Evolutionary conservation across 2,113 vertebrate species (phyloP).

Genomic region (Ictidomys tridecemlineatus): DNA sequence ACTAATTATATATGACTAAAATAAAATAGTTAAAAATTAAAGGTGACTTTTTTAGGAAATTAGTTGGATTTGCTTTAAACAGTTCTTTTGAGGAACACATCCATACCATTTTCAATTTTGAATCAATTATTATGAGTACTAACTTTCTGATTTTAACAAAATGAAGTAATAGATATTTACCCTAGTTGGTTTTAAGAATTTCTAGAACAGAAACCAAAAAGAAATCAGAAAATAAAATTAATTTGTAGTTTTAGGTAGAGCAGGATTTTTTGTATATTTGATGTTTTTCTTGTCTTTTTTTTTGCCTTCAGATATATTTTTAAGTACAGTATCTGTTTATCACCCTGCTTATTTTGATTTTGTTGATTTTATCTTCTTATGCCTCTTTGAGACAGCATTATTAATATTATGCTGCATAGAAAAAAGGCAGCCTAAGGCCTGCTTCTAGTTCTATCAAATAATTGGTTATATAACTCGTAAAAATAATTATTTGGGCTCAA

Average conservation of each 20-base stretch:
- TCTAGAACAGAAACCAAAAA: conserved; percentile 38
- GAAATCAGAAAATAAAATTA: neutral
- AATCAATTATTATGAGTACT: neutral
- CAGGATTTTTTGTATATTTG: neutral
- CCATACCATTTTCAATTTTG: neutral
- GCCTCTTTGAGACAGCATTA: neutral
- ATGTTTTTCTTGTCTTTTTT: neutral
- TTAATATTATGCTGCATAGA: neutral
- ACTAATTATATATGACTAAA: neutral
- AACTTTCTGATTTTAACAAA: conserved; percentile 16
- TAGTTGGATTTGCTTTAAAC: neutral
- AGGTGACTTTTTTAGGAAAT: neutral
- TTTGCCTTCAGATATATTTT: neutral
- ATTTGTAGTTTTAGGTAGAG: neutral
- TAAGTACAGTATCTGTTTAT: neutral
- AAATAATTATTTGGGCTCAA: conserved; percentile 8
- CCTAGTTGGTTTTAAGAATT: conserved; percentile 2
- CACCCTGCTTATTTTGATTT: conserved; percentile 40
- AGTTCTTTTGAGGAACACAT: neutral
- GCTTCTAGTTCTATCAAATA: neutral
- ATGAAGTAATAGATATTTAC: neutral
- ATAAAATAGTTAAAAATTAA: neutral
- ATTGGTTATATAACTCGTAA: conserved; percentile 27
- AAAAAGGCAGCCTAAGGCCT: neutral
- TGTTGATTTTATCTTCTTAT: conserved; percentile 1